phyloP scores from a whole-genome alignment of 2,797 vertebrate genomes.

The Dromococcyx pavoninus region DNA sequence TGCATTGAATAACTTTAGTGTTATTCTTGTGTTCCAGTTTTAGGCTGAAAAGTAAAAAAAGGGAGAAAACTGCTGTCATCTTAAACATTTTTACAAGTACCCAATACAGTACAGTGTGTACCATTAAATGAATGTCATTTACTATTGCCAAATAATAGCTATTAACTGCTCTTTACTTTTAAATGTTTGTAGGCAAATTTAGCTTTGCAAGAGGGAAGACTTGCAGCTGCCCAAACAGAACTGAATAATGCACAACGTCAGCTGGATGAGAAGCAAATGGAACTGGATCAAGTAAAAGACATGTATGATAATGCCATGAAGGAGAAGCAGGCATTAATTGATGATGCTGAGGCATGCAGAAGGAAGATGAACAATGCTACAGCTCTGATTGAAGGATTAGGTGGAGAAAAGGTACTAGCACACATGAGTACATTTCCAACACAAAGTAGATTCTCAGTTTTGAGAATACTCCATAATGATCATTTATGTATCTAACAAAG shows the following conservation, averaged over 20 bases:
- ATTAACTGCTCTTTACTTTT: not conserved
- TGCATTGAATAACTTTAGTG: not conserved
- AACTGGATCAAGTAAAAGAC: conserved; percentile 83
- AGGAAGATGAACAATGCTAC: conserved; percentile 84
- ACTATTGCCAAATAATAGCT: not conserved
- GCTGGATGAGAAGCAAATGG: conserved; percentile 82
- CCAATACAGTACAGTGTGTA: not conserved
- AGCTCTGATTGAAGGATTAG: conserved; percentile 83
- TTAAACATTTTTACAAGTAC: not conserved
- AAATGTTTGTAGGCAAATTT: conserved; percentile 78
- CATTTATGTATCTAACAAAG: not conserved
- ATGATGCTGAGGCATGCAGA: conserved; percentile 82
- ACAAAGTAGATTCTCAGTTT: not conserved
- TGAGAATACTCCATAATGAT: not conserved
- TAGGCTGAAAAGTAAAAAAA: not conserved
- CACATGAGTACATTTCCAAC: not conserved
- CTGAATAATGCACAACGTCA: conserved; percentile 80
- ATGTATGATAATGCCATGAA: conserved; percentile 83
- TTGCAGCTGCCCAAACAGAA: conserved; percentile 79
- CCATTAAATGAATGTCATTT: not conserved
- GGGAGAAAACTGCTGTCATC: not conserved
- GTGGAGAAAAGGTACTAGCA: conserved; percentile 82
- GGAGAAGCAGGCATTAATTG: conserved; percentile 82
- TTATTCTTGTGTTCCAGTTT: not conserved
- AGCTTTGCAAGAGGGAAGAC: conserved; percentile 81